phyloP scores from a whole-genome alignment of 2,888 invertebrate species.

The Sesamia inferens region DNA sequence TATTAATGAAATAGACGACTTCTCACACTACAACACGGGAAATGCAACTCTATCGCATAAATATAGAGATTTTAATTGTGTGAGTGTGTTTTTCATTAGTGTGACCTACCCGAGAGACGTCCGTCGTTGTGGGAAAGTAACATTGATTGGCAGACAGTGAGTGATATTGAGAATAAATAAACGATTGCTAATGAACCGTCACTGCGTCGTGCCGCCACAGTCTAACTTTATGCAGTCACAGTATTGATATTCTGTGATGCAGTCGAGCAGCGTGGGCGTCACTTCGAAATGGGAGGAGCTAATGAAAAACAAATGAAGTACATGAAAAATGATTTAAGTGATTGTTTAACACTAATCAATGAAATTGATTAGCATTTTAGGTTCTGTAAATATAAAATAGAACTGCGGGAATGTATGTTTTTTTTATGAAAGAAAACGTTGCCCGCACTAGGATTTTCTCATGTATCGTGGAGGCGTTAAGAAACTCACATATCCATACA shows the following conservation, averaged over 20 bases:
- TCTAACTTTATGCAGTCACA: conserved; percentile 10
- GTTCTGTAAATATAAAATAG: neutral
- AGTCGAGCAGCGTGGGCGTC: conserved; percentile 21
- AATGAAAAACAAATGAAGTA: neutral
- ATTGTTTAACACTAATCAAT: conserved; percentile 1
- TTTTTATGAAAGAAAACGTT: too few species aligned
- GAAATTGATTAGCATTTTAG: neutral
- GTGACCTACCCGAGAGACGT: conserved; percentile 22
- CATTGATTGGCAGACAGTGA: conserved; percentile 60
- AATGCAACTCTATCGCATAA: conserved; percentile 35
- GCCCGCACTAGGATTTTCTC: too few species aligned
- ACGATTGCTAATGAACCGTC: conserved; percentile 54
- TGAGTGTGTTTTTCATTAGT: conserved; percentile 38
- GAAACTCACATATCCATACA: too few species aligned
- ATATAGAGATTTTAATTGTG: conserved; percentile 25
- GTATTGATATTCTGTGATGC: neutral
- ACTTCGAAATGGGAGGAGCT: conserved; percentile 16
- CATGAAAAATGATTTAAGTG: conserved; percentile 1
- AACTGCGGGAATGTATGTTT: too few species aligned
- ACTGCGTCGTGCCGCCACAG: conserved; percentile 23
- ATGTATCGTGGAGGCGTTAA: too few species aligned
- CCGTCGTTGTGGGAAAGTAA: conserved; percentile 46
- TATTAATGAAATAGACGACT: conserved; percentile 64
- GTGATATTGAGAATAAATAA: conserved; percentile 65
- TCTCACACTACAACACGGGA: conserved; percentile 12